Percentiles rank a stretch among this genome's conserved stretches.
Conservation (phyloP, 1,140 invertebrate species). For the Pteromalus puparum region DNA sequence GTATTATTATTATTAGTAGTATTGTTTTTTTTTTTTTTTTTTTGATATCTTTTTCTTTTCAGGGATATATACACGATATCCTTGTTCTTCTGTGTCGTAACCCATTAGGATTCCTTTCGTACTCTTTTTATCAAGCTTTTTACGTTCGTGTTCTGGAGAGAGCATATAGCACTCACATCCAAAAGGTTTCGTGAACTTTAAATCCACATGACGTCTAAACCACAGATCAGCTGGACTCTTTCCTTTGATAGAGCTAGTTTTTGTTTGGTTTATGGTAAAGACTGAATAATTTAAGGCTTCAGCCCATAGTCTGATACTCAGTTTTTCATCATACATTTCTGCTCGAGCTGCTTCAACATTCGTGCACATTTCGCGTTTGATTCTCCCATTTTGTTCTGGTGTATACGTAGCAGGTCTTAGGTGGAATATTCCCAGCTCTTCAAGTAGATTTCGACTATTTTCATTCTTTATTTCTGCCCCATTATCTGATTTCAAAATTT, state of each 20-base stretch:
- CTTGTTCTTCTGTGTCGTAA: conserved; percentile 58
- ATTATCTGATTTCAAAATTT: conserved; percentile 61
- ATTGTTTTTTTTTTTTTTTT: no score
- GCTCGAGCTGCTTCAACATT: conserved; percentile 63
- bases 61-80: no score
- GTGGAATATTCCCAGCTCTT: conserved; percentile 56
- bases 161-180: conserved; percentile 55
- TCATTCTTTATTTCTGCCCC: conserved; percentile 61
- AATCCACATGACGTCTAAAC: conserved; percentile 50
- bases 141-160: conserved; percentile 51
- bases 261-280: conserved; percentile 59
- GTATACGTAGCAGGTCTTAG: conserved; percentile 61
- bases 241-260: conserved; percentile 49
- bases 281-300: conserved; percentile 50
- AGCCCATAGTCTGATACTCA: conserved; percentile 49
- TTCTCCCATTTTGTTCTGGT: conserved; percentile 67
- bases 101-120: conserved; percentile 58
- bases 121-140: conserved; percentile 55
- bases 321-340: conserved; percentile 53
- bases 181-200: conserved; percentile 54
- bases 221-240: conserved; percentile 55
- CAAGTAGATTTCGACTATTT: conserved; percentile 46
- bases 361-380: conserved; percentile 69
- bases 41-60: no score
- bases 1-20: no score